Conservation (phyloP, 2,113 vertebrate genomes). For the Struthio camelus region DNA sequence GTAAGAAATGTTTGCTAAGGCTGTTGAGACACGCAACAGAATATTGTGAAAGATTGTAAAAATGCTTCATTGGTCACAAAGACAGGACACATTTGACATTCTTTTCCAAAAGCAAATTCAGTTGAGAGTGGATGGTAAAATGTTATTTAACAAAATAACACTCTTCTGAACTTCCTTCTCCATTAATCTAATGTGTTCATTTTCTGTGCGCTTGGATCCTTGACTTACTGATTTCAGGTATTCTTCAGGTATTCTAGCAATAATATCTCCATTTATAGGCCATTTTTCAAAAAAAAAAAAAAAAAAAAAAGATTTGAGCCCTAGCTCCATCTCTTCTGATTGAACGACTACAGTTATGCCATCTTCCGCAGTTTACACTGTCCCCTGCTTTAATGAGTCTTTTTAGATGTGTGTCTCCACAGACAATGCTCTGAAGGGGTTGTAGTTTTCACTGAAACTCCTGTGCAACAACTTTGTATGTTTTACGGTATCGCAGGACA, state of each 20-base stretch:
- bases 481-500: neutral
- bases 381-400: neutral
- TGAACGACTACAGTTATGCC: neutral
- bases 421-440: neutral
- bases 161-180: neutral
- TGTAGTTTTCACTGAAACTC: neutral
- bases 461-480: neutral
- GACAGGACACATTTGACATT: neutral
- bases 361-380: neutral
- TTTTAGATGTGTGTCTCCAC: neutral
- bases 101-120: neutral
- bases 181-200: neutral
- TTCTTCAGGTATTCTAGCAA: neutral
- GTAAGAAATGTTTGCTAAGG: conserved; percentile 70
- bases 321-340: neutral
- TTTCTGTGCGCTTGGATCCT: neutral
- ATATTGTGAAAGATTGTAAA: neutral
- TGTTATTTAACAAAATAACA: neutral
- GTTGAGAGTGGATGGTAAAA: neutral
- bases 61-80: rapidly evolving
- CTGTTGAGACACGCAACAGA: neutral
- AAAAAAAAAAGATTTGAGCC: neutral
- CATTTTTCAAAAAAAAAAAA: neutral
- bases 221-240: neutral
- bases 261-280: neutral